phyloP scores from a whole-genome alignment of 2,888 invertebrate genomes.

The Eupithecia centaureata region DNA sequence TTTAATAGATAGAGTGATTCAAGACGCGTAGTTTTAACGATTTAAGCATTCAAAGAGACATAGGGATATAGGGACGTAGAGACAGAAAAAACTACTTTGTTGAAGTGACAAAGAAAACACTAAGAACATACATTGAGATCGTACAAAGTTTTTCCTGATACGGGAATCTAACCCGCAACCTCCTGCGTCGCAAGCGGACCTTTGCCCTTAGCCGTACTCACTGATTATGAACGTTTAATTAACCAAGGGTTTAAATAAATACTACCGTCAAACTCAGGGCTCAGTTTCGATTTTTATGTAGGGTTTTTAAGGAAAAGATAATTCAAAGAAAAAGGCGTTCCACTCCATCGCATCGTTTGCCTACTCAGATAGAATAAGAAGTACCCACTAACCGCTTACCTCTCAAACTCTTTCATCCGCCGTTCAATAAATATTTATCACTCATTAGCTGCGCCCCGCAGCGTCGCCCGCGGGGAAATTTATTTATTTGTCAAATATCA shows the following conservation, averaged over 20 bases:
- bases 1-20: no score
- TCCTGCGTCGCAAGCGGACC: not conserved
- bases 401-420: slow-evolving; percentile 30
- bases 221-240: not conserved
- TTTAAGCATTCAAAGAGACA: no score
- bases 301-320: not conserved
- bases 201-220: not conserved
- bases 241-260: not conserved
- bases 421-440: slow-evolving; percentile 56
- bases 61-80: no score
- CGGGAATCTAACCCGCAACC: not conserved
- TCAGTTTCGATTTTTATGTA: not conserved
- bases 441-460: no score
- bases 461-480: no score
- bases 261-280: not conserved
- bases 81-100: no score
- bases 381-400: slow-evolving; percentile 9
- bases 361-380: slow-evolving; percentile 14
- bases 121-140: not conserved
- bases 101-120: no score
- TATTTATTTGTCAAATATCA: no score
- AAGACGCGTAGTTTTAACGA: no score
- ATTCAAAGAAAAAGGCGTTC: slow-evolving; percentile 9
- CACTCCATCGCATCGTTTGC: slow-evolving; percentile 2
- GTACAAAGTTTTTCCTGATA: not conserved